Base-by-base conservation (phyloP, 2,113 vertebrate genomes). In the Aspidoscelis tigris region DNA sequence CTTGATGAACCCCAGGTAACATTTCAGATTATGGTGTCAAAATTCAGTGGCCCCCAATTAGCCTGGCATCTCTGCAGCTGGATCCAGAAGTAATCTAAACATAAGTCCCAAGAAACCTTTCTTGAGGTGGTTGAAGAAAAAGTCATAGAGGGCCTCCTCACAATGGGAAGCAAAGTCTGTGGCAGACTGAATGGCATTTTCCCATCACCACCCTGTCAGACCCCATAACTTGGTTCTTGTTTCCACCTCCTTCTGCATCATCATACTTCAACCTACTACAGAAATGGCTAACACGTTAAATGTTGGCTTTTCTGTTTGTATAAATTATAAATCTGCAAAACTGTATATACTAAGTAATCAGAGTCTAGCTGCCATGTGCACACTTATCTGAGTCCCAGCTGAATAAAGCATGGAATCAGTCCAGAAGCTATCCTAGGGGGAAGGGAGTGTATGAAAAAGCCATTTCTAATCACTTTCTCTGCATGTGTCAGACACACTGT, bases 401-500 rank as follows among this genome's bases (percentile, higher is more conserved):
- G 20, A 21, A 3, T 84, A 75, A 21, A 90, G 6, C 4, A 41
- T n/a, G 3, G 79, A 87, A 87, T 78, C 21, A 72, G 9, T 72
- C 2, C 61, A 41, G 43, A 70, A 5, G 70, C 39, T 26, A 78
- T 43, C 2, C 2, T 58, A 43, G 4, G 0, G 21, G 43, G 3
- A 61, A 16, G 64, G 12, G n/a, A 5, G 7, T 61, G 71, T 77
- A 9, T 64, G 58, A 79, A 3, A 2, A 0, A 84, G 74, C 1
- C 12, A 70, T 66, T 90, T 84, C 64, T 87, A 77, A 83, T 76
- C 9, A 55, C 7, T 82, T 80, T 1, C 18, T 53, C 79, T 75
- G 2, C 10, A 44, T 16, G 7, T 82, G 1, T 41, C 69, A 21
- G 10, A 3, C 50, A 58, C 75, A 58, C 76, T 77, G 0, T 82